Conservation (phyloP, 2,797 vertebrate genomes). For the Pangasius larnaudii region DNA sequence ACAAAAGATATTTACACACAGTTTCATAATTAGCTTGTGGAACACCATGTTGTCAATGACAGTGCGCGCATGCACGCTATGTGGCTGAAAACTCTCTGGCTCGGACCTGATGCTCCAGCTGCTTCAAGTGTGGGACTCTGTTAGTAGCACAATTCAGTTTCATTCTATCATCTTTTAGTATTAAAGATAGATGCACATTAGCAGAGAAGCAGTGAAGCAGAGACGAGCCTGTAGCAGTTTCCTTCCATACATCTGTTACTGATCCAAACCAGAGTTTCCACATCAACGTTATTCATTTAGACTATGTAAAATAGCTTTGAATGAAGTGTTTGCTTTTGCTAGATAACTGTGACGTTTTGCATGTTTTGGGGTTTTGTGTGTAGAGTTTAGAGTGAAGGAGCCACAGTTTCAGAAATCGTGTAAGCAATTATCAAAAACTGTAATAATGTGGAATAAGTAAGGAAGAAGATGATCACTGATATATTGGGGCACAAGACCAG, state of each 20-base stretch:
- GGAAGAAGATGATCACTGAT: too few relatives aligned
- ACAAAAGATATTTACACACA: not conserved
- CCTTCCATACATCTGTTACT: conserved; percentile 38
- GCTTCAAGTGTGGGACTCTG: not conserved
- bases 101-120: conserved; percentile 41
- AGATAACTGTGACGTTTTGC: too few relatives aligned
- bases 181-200: conserved; percentile 17
- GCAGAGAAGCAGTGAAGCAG: conserved; percentile 35
- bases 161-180: conserved; percentile 17
- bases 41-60: conserved; percentile 22
- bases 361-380: too few relatives aligned
- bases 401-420: too few relatives aligned
- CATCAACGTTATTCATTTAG: conserved; percentile 48
- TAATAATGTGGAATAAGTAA: too few relatives aligned
- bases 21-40: not conserved
- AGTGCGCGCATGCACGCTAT: not conserved
- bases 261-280: conserved; percentile 41
- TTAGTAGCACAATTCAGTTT: not conserved
- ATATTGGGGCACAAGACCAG: too few relatives aligned
- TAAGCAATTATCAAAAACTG: too few relatives aligned
- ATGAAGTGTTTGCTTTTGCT: too few relatives aligned
- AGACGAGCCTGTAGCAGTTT: conserved; percentile 13
- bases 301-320: not conserved
- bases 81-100: conserved; percentile 47
- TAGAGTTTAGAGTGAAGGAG: too few relatives aligned